These are phyloP conservation scores for Tetragonula clypearis DNA, from an alignment of 1,140 invertebrate species.

Conservation along the genomic window DNA sequence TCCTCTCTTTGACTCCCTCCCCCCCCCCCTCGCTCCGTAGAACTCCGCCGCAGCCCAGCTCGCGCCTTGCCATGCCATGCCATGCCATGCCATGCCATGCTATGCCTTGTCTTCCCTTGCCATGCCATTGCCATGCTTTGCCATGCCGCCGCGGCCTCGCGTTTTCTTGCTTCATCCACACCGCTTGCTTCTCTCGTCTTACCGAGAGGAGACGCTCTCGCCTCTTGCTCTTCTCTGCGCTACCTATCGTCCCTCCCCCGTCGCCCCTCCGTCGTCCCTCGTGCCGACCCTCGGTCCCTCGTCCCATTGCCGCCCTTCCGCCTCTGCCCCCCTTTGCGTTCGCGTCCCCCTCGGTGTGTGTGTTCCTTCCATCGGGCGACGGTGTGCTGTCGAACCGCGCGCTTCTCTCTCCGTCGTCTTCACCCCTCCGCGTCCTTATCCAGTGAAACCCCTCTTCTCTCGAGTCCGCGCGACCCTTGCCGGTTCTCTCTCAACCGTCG, in stretches of 20 bases:
- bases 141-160: neutral
- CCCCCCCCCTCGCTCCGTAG: too few species aligned
- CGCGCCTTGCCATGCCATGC: constrained; percentile 14
- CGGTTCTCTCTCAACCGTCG: constrained; percentile 31
- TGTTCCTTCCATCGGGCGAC: constrained; percentile 11
- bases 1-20: too few species aligned
- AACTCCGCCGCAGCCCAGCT: constrained; percentile 23
- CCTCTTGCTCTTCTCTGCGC: constrained; percentile 32
- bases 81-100: constrained; percentile 13
- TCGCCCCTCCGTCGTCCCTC: constrained; percentile 3
- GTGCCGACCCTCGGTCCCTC: neutral
- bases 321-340: neutral
- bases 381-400: constrained; percentile 41
- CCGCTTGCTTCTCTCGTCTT: constrained; percentile 17
- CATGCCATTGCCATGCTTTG: constrained; percentile 10
- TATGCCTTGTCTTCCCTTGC: neutral
- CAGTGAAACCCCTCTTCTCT: constrained; percentile 37
- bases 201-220: neutral
- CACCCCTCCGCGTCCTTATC: constrained; percentile 45
- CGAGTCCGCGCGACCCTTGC: constrained; percentile 49
- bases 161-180: constrained; percentile 17
- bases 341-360: neutral
- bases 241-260: constrained; percentile 43
- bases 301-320: neutral
- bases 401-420: constrained; percentile 15